phyloP scores from a whole-genome alignment of 2,797 vertebrate species.

The Brachyalestes nurse region DNA sequence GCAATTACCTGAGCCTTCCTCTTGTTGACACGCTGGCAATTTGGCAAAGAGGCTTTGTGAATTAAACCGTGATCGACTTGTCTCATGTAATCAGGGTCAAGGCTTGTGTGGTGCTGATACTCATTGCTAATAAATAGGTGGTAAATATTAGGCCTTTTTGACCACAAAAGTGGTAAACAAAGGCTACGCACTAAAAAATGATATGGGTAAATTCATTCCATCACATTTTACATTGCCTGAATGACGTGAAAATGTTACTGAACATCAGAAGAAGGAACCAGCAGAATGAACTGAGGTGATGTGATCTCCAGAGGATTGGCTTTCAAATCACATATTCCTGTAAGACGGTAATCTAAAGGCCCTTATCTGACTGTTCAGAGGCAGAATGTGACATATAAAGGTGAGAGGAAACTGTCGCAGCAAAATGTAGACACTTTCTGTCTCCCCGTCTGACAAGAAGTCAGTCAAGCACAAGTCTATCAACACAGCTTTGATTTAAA shows the following conservation, averaged over 20 bases:
- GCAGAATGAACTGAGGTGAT: not conserved
- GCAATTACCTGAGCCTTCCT: slow-evolving; percentile 37
- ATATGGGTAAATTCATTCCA: no score
- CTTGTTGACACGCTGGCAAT: slow-evolving; percentile 18
- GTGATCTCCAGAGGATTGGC: not conserved
- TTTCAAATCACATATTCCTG: not conserved
- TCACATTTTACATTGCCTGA: not conserved
- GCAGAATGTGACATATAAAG: not conserved
- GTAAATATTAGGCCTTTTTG: not conserved
- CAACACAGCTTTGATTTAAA: not conserved
- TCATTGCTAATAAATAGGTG: slow-evolving; percentile 5
- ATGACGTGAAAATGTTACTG: not conserved
- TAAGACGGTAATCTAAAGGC: not conserved
- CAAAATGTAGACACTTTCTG: not conserved
- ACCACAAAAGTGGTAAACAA: not conserved
- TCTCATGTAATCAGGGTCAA: slow-evolving; percentile 42
- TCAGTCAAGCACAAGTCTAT: not conserved
- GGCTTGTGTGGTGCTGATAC: not conserved
- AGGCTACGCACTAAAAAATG: no score
- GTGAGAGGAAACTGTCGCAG: not conserved
- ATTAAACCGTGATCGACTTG: slow-evolving; percentile 24
- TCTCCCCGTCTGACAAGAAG: not conserved
- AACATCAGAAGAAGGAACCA: not conserved
- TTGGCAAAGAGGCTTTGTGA: slow-evolving; percentile 27
- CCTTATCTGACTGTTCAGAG: slow-evolving; percentile 8